Percentiles rank a stretch among this genome's conserved stretches.
These are phyloP conservation scores for Corvus moneduloides DNA, from an alignment of 2,113 vertebrate species.

Conservation along the genomic window DNA sequence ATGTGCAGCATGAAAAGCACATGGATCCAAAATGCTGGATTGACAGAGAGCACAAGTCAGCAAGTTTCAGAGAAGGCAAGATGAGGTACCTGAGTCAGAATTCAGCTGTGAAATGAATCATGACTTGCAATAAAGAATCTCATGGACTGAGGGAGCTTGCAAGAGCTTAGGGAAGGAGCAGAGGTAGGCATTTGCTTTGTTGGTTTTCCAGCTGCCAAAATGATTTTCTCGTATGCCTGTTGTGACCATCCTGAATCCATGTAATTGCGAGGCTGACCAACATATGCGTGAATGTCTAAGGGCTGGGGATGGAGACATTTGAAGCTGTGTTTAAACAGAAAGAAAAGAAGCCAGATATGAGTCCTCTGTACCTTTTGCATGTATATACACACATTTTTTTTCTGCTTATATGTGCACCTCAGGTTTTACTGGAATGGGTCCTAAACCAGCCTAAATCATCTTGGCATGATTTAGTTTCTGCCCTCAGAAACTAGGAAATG, in stretches of 20 bases:
- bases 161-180: neutral
- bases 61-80: neutral
- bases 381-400: neutral
- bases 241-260: neutral
- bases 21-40: neutral
- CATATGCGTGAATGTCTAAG: neutral
- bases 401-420: neutral
- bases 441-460: neutral
- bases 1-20: neutral
- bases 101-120: neutral
- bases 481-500: neutral
- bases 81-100: neutral
- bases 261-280: neutral
- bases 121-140: neutral
- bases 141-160: neutral
- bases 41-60: neutral
- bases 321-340: neutral
- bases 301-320: neutral
- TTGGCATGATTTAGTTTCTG: neutral
- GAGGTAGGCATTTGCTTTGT: neutral
- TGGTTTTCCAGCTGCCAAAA: neutral
- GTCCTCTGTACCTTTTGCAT: neutral
- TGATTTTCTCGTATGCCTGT: neutral
- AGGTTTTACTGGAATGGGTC: neutral
- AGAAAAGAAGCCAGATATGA: neutral